phyloP scores from a whole-genome alignment of 2,797 vertebrate genomes.

The Bovichtus variegatus region DNA sequence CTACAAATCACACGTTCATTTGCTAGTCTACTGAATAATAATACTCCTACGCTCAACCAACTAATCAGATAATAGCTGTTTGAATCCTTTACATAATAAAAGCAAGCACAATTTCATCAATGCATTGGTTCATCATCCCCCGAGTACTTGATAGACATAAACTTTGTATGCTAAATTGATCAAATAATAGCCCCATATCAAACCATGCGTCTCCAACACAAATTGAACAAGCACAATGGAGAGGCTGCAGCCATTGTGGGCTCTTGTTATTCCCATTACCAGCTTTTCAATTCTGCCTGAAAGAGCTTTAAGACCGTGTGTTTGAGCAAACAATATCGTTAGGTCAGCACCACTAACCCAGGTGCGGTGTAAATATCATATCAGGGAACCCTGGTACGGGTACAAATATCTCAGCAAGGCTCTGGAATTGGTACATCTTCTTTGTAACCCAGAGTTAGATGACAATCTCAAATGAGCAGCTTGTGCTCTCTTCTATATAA shows the following conservation, averaged over 20 bases:
- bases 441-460: constrained; percentile 11
- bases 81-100: constrained; percentile 1
- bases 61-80: neutral
- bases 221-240: neutral
- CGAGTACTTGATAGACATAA: neutral
- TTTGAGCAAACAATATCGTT: constrained; percentile 25
- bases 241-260: neutral
- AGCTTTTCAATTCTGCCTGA: constrained; percentile 20
- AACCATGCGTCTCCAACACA: neutral
- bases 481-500: constrained; percentile 12
- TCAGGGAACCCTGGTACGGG: constrained; percentile 19
- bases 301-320: constrained; percentile 41
- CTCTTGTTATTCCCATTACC: constrained; percentile 17
- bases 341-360: constrained; percentile 31
- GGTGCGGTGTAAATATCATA: constrained; percentile 14
- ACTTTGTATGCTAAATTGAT: neutral
- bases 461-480: constrained; percentile 28
- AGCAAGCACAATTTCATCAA: neutral
- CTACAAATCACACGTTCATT: neutral
- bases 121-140: neutral
- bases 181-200: neutral
- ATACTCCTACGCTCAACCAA: neutral
- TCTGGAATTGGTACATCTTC: constrained; percentile 22
- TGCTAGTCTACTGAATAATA: neutral
- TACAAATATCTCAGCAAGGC: constrained; percentile 14